Conservation (phyloP, 2,113 vertebrate species). For the Calyptommatus sinebrachiatus region DNA sequence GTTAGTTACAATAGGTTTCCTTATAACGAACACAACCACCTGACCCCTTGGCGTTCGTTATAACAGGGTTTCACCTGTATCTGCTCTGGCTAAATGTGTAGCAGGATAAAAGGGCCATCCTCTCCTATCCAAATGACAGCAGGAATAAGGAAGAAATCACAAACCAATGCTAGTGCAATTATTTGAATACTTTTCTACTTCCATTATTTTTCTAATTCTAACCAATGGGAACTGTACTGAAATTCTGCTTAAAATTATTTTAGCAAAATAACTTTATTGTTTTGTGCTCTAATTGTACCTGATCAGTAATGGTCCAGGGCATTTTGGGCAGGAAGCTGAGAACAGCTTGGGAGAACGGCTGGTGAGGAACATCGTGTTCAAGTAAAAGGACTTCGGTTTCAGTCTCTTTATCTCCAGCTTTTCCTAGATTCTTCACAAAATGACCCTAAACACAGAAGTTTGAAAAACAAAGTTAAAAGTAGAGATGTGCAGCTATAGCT, state of each 20-base stretch:
- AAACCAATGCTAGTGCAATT: too few species aligned
- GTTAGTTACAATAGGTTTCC: too few species aligned
- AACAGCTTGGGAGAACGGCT: conserved; percentile 90
- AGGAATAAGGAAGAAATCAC: too few species aligned
- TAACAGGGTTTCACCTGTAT: too few species aligned
- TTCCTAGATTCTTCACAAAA: conserved; percentile 91
- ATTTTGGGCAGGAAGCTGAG: conserved; percentile 92
- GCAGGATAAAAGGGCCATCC: too few species aligned
- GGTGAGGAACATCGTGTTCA: conserved; percentile 96
- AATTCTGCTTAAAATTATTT: not conserved
- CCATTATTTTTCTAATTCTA: not conserved
- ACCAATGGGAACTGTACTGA: not conserved
- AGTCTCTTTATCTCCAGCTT: conserved; percentile 90
- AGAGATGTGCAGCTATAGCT: not conserved
- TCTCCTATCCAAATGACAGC: too few species aligned
- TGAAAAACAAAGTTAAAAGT: not conserved
- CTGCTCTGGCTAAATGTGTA: too few species aligned
- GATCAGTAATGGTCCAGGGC: conserved; percentile 89
- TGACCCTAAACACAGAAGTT: conserved; percentile 79
- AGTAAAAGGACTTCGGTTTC: conserved; percentile 93
- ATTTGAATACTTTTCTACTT: not conserved
- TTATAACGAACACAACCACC: too few species aligned
- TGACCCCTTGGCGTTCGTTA: too few species aligned
- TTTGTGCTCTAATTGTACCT: conserved; percentile 71
- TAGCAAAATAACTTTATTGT: not conserved